These are phyloP conservation scores for Protonemura montana DNA, from an alignment of 2,888 invertebrate genomes.

Conservation along the genomic window DNA sequence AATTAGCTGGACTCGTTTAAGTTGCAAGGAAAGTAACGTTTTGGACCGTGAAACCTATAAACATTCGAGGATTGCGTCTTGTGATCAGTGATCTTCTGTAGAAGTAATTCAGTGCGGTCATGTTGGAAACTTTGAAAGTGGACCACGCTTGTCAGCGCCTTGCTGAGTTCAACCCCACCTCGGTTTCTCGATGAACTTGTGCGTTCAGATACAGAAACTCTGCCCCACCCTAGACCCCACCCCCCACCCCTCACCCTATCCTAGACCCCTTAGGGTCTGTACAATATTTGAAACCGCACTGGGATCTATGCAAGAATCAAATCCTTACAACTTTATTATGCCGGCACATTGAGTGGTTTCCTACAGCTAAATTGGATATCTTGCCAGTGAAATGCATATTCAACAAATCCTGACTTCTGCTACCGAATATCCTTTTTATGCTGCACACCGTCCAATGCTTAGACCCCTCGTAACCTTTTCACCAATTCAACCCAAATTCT, in stretches of 20 bases:
- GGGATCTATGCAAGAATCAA: not conserved
- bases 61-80: no score
- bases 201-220: not conserved
- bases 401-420: constrained; percentile 30
- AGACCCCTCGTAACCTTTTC: not conserved
- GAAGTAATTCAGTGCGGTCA: no score
- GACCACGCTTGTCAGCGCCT: no score
- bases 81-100: no score
- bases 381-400: constrained; percentile 32
- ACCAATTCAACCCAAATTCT: constrained; percentile 16
- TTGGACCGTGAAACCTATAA: no score
- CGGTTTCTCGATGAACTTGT: no score
- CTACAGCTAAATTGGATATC: constrained; percentile 34
- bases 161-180: no score
- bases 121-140: no score
- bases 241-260: not conserved
- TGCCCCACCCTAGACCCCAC: not conserved
- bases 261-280: not conserved
- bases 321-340: constrained; percentile 28
- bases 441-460: not conserved
- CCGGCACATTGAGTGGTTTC: constrained; percentile 3
- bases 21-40: no score
- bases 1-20: no score
- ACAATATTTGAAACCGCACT: not conserved
- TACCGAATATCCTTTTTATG: not conserved